Base-by-base conservation (phyloP, 2,888 invertebrate species). In the Apamea anceps region DNA sequence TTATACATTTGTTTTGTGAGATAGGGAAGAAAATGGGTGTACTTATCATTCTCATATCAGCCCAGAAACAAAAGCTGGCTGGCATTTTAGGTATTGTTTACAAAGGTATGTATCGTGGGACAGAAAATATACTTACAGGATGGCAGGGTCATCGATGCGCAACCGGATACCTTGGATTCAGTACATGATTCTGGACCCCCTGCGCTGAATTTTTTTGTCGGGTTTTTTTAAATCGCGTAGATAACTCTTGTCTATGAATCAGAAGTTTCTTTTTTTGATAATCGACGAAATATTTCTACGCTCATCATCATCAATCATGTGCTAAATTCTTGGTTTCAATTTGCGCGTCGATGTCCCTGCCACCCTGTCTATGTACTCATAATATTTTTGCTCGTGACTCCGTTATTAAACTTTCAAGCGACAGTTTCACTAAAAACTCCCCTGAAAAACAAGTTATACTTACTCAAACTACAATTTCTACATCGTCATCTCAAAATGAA, bases 1-100 rank as follows among this genome's bases (percentile, higher is more conserved):
- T 74, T 42, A 66, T 21, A 66, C 28, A 21, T 82, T 75, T 60
- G 37, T 60, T 51, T 82, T 80, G 60, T 21, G 48, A 12, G 4
- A 42, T 57, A 18, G 21, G 5, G 1, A 32, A 18, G 28, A 60
- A 78, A 37, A 67, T 79, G n/a, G 48, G 12, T 51, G 25, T 21
- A n/a, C 28, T 32, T 18, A 12, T 8, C 8, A 8, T 51, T 8
- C 25, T n/a, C 42, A 66, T 25, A 54, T 28, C 48, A 57, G 18
- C 1, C 18, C 21, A 48, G 57, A 51, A 77, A 42, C 7, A 48
- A 48, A 25, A 10, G 10, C 4, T 62, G n/a, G 10, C 13, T 75
- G 1, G 2, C 10, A 21, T 12, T 28, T 45, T 12, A 32, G 15
- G 4, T 18, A 18, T 18, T 25, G 7, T 28, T 7, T 25, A n/a